A percentile compares a stretch with the other conserved stretches of the same genome.
phyloP scores from a whole-genome alignment of 2,888 invertebrate genomes.

The Drosophila rellima region DNA sequence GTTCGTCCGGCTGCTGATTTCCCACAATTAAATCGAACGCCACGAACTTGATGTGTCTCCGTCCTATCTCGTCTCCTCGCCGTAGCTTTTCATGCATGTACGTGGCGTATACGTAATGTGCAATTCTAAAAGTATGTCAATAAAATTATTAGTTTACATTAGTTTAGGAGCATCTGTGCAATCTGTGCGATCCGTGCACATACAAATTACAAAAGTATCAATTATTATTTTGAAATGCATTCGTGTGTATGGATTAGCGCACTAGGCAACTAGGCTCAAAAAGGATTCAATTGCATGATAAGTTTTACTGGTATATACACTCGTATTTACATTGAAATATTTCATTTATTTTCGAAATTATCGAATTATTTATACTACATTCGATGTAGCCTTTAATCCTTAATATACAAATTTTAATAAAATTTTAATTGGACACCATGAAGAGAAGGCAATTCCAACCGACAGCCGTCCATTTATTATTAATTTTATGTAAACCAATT shows the following conservation, averaged over 20 bases:
- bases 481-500: background rate
- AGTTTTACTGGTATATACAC: background rate
- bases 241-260: too few relatives aligned
- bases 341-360: background rate
- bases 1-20: conserved; percentile 56
- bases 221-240: background rate
- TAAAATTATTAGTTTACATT: conserved; percentile 1
- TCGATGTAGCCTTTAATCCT: background rate
- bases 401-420: background rate
- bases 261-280: background rate
- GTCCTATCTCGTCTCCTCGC: background rate
- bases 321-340: too few relatives aligned
- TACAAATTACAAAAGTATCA: background rate
- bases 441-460: background rate
- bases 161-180: background rate
- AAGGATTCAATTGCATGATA: background rate
- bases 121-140: conserved; percentile 33
- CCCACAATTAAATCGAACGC: conserved; percentile 77
- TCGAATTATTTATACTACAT: background rate
- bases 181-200: background rate
- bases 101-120: conserved; percentile 48
- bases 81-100: conserved; percentile 1
- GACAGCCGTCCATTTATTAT: background rate
- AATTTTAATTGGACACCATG: background rate
- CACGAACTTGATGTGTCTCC: conserved; percentile 4